phyloP scores from a whole-genome alignment of 2,797 vertebrate species.

The Valencia hispanica region DNA sequence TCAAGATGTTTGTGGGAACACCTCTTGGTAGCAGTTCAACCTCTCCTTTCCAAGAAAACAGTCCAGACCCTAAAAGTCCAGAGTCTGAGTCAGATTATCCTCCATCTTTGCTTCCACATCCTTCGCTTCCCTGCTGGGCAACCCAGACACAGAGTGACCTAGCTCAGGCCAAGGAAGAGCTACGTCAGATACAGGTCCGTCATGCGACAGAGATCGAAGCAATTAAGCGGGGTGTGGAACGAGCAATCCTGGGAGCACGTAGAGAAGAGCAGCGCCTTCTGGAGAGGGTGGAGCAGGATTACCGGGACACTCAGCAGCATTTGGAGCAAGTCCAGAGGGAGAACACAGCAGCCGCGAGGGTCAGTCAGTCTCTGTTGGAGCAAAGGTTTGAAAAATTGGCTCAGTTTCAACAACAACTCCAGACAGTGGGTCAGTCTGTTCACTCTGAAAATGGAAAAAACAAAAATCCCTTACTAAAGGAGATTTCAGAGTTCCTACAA shows the following conservation, averaged over 20 bases:
- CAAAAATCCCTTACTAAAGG: constrained; percentile 55
- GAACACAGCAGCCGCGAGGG: constrained; percentile 70
- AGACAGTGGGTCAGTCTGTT: constrained; percentile 41
- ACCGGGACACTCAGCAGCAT: constrained; percentile 71
- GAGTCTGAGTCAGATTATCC: constrained; percentile 42
- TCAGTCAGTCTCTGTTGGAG: constrained; percentile 71
- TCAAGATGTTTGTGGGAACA: constrained; percentile 60
- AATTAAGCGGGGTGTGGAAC: constrained; percentile 70
- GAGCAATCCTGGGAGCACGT: constrained; percentile 73
- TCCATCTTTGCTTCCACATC: constrained; percentile 20
- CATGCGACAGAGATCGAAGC: constrained; percentile 65
- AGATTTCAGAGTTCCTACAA: constrained; percentile 73
- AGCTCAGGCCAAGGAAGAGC: constrained; percentile 66
- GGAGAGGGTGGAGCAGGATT: constrained; percentile 81
- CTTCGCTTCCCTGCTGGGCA: constrained; percentile 69
- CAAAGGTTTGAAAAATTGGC: constrained; percentile 69
- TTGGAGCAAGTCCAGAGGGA: constrained; percentile 79
- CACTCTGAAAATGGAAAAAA: constrained; percentile 29
- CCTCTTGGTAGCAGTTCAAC: constrained; percentile 52
- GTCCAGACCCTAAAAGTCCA: constrained; percentile 25
- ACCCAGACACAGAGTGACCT: constrained; percentile 72
- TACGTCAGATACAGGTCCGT: constrained; percentile 63
- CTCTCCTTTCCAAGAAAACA: constrained; percentile 45
- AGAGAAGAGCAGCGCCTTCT: constrained; percentile 78
- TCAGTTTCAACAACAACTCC: constrained; percentile 68